A percentile compares a stretch with the other conserved stretches of the same genome.
phyloP scores from a whole-genome alignment of 2,888 invertebrate species.

The Anodontia alba region DNA sequence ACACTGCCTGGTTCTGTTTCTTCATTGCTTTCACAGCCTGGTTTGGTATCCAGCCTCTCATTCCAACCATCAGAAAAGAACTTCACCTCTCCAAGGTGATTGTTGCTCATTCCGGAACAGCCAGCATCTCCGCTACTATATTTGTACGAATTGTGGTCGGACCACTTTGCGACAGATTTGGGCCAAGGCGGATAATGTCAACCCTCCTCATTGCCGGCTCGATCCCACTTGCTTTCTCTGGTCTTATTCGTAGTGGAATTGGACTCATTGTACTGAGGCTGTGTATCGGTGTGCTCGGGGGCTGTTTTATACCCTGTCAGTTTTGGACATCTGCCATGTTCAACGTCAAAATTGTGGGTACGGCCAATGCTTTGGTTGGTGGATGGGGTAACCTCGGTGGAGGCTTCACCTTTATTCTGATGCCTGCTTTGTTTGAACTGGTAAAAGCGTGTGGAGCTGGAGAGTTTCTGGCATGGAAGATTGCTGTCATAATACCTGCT shows the following conservation, averaged over 20 bases:
- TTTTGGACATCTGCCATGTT: slow-evolving; percentile 53
- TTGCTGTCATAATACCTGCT: slow-evolving; percentile 23
- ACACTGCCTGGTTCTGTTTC: slow-evolving; percentile 49
- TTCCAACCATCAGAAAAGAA: slow-evolving; percentile 51
- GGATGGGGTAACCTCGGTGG: slow-evolving; percentile 52
- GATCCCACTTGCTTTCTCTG: slow-evolving; percentile 43
- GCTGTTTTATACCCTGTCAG: slow-evolving; percentile 47
- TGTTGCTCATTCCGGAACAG: slow-evolving; percentile 36
- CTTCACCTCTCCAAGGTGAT: slow-evolving; percentile 31
- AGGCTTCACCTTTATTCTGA: slow-evolving; percentile 10
- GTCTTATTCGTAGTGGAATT: slow-evolving; percentile 29
- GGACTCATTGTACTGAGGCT: slow-evolving; percentile 39
- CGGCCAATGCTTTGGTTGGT: slow-evolving; percentile 50
- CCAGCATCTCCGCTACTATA: slow-evolving; percentile 42
- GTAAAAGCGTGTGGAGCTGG: slow-evolving; percentile 31
- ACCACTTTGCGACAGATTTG: slow-evolving; percentile 51
- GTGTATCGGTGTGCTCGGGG: slow-evolving; percentile 47
- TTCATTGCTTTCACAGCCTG: slow-evolving; percentile 51
- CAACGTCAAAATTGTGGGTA: slow-evolving; percentile 46
- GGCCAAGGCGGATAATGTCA: slow-evolving; percentile 44
- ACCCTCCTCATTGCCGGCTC: slow-evolving; percentile 40
- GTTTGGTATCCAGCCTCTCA: slow-evolving; percentile 51
- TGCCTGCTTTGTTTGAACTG: slow-evolving; percentile 36
- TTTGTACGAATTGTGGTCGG: slow-evolving; percentile 39
- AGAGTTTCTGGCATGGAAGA: slow-evolving; percentile 18